Evolutionary conservation across 1,140 invertebrate species (phyloP).

Genomic region (Sarcophaga peregrina): DNA sequence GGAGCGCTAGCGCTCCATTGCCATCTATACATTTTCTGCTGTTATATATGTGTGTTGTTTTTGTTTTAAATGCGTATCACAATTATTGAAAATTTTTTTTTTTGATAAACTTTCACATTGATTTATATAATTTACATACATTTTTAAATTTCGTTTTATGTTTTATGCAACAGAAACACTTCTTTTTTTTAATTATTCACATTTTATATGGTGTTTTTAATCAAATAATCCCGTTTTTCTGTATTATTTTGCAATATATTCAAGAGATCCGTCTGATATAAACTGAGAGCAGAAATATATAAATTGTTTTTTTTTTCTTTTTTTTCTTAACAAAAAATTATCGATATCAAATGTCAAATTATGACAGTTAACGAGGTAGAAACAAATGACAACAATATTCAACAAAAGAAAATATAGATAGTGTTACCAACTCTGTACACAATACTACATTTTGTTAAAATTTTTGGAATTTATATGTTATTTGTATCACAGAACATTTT

Average conservation of each 20-base stretch:
- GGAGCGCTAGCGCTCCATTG: slow-evolving; percentile 31
- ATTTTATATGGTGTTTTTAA: not conserved
- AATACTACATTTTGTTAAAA: too few species aligned
- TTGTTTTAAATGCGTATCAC: slow-evolving; percentile 14
- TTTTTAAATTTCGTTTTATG: not conserved
- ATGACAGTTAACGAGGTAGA: not conserved
- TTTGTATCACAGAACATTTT: too few species aligned
- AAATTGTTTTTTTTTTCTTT: too few species aligned
- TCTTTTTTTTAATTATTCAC: not conserved
- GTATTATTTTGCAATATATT: slow-evolving; percentile 8
- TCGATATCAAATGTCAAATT: not conserved
- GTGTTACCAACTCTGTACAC: too few species aligned
- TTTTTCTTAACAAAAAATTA: not conserved
- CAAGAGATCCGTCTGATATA: not conserved
- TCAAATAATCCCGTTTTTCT: not conserved
- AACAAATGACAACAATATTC: too few species aligned
- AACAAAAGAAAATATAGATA: too few species aligned
- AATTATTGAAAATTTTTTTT: not conserved
- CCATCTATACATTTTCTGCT: not conserved
- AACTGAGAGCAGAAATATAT: not conserved
- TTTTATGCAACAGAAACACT: not conserved
- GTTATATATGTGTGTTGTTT: not conserved
- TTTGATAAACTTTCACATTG: not conserved
- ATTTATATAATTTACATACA: slow-evolving; percentile 4
- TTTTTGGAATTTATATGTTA: too few species aligned